A percentile compares a stretch with the other conserved stretches of the same genome.
These are phyloP conservation scores for Poliocrania exsul DNA, from an alignment of 2,797 vertebrate species.

Conservation along the genomic window DNA sequence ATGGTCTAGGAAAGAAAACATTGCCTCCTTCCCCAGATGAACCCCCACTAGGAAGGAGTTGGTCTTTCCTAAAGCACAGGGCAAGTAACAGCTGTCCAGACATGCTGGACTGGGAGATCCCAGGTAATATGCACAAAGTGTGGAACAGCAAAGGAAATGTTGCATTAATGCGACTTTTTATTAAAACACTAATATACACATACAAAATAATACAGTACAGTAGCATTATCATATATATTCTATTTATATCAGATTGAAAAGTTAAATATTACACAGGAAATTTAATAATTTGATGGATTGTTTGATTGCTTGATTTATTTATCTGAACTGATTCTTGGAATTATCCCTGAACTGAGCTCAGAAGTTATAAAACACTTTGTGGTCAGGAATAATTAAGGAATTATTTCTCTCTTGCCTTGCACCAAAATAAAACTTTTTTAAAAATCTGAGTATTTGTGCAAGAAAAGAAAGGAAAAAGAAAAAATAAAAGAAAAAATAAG, in stretches of 20 bases:
- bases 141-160: not conserved
- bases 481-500: too few species aligned
- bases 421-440: not conserved
- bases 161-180: not conserved
- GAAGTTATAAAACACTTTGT: not conserved
- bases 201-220: not conserved
- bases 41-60: not conserved
- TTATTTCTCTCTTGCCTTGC: not conserved
- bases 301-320: not conserved
- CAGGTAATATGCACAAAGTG: accelerated
- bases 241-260: not conserved
- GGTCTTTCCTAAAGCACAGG: not conserved
- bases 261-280: not conserved
- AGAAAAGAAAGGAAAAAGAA: not conserved
- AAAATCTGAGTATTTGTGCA: not conserved
- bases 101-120: not conserved
- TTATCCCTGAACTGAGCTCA: not conserved
- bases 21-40: not conserved
- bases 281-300: not conserved
- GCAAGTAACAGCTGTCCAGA: not conserved
- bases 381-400: not conserved
- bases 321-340: not conserved
- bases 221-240: not conserved
- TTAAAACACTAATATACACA: not conserved
- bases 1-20: not conserved